These are phyloP conservation scores for Mnemiopsis leidyi DNA, from an alignment of 37 sponge, comb jelly and placozoan genomes.

Conservation along the genomic window DNA sequence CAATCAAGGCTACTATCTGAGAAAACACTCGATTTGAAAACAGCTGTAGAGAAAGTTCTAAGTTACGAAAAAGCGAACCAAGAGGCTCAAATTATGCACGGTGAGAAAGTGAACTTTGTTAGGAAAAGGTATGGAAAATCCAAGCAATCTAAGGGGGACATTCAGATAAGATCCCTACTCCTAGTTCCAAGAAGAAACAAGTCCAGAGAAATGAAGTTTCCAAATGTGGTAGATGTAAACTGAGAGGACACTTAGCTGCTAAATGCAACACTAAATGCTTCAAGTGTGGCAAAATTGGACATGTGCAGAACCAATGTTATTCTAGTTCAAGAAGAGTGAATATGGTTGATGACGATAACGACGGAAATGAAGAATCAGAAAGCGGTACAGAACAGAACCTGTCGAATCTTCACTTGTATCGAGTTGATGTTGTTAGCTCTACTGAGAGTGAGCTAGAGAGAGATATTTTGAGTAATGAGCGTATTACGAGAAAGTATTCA, in stretches of 20 bases:
- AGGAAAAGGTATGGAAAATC: background rate
- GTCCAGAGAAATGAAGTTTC: background rate
- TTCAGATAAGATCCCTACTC: too few relatives aligned
- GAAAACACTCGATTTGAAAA: background rate
- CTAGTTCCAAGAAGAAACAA: background rate
- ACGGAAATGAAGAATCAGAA: background rate
- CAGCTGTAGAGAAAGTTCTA: conserved; percentile 5
- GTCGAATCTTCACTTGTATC: background rate
- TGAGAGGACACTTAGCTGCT: background rate
- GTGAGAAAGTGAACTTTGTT: background rate
- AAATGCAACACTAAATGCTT: background rate
- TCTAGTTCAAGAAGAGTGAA: background rate
- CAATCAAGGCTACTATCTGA: background rate
- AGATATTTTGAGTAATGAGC: background rate
- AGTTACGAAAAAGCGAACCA: background rate
- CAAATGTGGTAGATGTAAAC: background rate
- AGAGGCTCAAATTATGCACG: conserved; percentile 23
- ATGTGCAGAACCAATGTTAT: background rate
- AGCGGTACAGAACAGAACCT: background rate
- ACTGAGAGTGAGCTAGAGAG: background rate
- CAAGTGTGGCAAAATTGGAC: background rate
- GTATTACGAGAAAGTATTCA: background rate
- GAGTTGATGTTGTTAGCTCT: background rate
- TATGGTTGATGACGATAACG: background rate
- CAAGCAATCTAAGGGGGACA: background rate